Evolutionary conservation across 2,888 invertebrate species (phyloP).

Genomic region (Melanostoma mellinum): DNA sequence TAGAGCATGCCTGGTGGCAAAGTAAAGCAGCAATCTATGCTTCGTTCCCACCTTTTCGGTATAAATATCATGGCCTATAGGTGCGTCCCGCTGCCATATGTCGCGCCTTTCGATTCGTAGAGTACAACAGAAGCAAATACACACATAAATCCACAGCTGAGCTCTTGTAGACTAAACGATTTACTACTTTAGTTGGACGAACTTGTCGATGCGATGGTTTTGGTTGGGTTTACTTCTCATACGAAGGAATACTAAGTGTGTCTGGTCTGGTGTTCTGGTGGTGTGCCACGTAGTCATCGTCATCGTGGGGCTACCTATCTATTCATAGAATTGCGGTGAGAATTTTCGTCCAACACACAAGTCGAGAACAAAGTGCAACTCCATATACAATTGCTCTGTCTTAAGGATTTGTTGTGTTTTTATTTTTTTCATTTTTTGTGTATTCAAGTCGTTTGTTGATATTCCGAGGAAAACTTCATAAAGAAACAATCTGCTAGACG

Average conservation of each 20-base stretch:
- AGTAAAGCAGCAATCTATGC: constrained; percentile 20
- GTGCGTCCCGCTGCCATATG: constrained; percentile 70
- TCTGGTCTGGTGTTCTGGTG: neutral
- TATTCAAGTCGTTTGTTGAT: constrained; percentile 42
- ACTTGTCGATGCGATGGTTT: constrained; percentile 10
- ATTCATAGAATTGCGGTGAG: constrained; percentile 67
- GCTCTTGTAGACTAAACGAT: constrained; percentile 53
- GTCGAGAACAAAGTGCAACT: constrained; percentile 33
- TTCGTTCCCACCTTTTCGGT: constrained; percentile 58
- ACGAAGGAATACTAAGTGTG: constrained; percentile 13
- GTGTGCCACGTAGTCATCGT: constrained; percentile 22
- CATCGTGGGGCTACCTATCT: constrained; percentile 8
- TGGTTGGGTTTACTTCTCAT: neutral
- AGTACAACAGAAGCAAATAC: constrained; percentile 25
- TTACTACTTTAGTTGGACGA: constrained; percentile 57
- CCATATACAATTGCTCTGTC: constrained; percentile 16
- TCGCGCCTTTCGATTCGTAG: constrained; percentile 61
- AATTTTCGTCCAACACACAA: constrained; percentile 54
- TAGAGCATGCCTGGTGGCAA: constrained; percentile 44
- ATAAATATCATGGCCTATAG: constrained; percentile 57
- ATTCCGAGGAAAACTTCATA: constrained; percentile 31
- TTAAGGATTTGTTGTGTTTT: constrained; percentile 18
- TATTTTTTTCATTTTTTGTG: constrained; percentile 23
- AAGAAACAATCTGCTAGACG: constrained; percentile 18
- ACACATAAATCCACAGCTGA: constrained; percentile 53